Conservation (phyloP, 2,797 vertebrate species). For the Gephyroberyx darwinii region DNA sequence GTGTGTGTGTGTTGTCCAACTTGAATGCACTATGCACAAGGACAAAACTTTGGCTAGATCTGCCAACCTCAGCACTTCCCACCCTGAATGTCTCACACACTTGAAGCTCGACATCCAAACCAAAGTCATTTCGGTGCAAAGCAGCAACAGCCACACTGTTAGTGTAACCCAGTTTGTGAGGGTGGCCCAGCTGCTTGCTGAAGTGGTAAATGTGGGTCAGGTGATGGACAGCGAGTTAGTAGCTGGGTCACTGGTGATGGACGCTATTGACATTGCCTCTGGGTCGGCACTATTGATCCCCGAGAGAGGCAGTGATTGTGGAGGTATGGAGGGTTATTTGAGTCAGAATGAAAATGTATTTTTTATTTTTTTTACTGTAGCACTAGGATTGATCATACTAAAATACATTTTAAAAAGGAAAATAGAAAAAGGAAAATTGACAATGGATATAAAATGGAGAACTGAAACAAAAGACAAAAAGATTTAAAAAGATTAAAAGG, state of each 20-base stretch:
- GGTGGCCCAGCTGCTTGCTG: conserved; percentile 28
- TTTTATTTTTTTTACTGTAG: too few relatives aligned
- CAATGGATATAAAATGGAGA: too few relatives aligned
- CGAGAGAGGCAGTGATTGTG: conserved; percentile 3
- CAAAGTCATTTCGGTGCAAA: neutral
- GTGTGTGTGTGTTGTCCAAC: neutral
- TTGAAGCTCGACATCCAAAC: neutral
- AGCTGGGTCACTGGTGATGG: conserved; percentile 54
- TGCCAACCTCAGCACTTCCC: conserved; percentile 23
- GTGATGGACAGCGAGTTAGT: conserved; percentile 23
- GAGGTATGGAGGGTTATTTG: too few relatives aligned
- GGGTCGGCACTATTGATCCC: conserved; percentile 65
- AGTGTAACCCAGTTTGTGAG: conserved; percentile 11
- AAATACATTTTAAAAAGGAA: too few relatives aligned
- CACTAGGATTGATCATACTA: too few relatives aligned
- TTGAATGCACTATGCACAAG: conserved; percentile 32
- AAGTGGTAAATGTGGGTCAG: conserved; percentile 54
- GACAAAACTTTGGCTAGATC: conserved; percentile 14
- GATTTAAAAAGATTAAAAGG: too few relatives aligned
- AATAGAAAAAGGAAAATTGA: too few relatives aligned
- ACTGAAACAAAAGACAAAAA: too few relatives aligned
- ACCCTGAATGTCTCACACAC: neutral
- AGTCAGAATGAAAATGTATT: too few relatives aligned
- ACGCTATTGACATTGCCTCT: conserved; percentile 70
- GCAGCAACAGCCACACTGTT: neutral